Base-by-base conservation (phyloP, 2,797 vertebrate species). In the Aphelocoma californica region DNA sequence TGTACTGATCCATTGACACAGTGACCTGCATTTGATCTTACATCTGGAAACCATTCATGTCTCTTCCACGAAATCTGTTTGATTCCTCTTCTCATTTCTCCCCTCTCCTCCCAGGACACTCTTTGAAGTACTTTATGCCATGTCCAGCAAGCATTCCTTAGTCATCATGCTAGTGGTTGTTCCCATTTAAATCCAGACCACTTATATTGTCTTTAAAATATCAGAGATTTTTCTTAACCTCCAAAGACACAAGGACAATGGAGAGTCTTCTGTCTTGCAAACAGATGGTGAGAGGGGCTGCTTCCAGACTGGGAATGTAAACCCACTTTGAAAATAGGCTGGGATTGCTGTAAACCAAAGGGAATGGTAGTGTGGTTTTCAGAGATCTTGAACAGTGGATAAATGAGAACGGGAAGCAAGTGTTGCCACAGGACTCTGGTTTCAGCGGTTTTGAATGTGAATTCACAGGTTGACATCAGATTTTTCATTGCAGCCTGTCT, bases 281-380 rank as follows among this genome's bases (percentile, higher is more conserved):
- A 87, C 29, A 87, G 80, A 25, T 60, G 61, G 56, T 64, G 61
- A 77, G 56, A 94, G 19, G 44, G 29, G 51, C 47, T 69, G 28
- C 56, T 65, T 85, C 61, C 32, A 70, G 58, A 53, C 31, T 8
- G 6, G 70, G 38, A 13, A 47, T 69, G 24, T 34, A 34, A 50
- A 11, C 74, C 91, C n/a, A 26, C 45, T 96, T 95, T 82, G 80
- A 73, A 86, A 85, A 82, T 5, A 19, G 80, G 92, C 53, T 58
- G 36, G 62, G 74, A 73, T 75, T 92, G 73, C 66, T 93, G 65
- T 78, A 92, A 94, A 91, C 88, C 53, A 61, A 72, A 88, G 64
- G 48, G 70, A 73, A 45, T 77, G 36, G 19, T n/a, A 6, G 7
- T 2, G 2, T 42, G 86, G 31, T 65, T 81, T 54, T 53, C 74